These are phyloP conservation scores for Acinonyx jubatus DNA, from an alignment of 2,113 vertebrate genomes.

Conservation along the genomic window DNA sequence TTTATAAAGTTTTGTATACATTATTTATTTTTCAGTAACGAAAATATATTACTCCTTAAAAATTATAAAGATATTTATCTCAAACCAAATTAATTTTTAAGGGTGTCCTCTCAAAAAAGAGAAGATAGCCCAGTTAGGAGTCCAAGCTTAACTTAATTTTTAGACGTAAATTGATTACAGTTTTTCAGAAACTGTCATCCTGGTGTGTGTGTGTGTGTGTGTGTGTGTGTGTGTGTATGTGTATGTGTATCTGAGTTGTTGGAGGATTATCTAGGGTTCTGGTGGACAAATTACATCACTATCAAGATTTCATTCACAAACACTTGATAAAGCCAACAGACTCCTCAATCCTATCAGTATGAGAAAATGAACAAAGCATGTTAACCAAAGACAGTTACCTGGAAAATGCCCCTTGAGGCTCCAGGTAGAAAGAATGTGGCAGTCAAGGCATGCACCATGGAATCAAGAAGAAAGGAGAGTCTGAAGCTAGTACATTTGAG, in stretches of 20 bases:
- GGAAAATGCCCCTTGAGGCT: background rate
- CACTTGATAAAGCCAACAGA: background rate
- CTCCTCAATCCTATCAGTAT: background rate
- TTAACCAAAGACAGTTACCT: background rate
- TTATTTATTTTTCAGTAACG: background rate
- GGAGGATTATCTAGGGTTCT: background rate
- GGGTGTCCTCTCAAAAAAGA: background rate
- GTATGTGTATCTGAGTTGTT: background rate
- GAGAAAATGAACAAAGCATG: background rate
- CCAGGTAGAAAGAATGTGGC: background rate
- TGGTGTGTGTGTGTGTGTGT: background rate
- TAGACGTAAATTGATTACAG: background rate
- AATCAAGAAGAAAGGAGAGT: slow-evolving; percentile 50
- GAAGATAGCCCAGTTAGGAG: background rate
- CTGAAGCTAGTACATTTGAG: slow-evolving; percentile 63
- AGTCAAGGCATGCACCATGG: background rate
- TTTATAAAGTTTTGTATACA: background rate
- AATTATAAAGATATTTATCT: background rate
- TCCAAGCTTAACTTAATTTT: background rate
- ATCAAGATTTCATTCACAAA: background rate
- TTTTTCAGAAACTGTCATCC: background rate
- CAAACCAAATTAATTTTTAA: background rate
- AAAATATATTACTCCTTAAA: background rate
- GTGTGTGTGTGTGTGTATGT: background rate
- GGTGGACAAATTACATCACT: background rate